These are phyloP conservation scores for Caenorhabditis virilis DNA, from an alignment of 2,888 invertebrate species.

Conservation along the genomic window DNA sequence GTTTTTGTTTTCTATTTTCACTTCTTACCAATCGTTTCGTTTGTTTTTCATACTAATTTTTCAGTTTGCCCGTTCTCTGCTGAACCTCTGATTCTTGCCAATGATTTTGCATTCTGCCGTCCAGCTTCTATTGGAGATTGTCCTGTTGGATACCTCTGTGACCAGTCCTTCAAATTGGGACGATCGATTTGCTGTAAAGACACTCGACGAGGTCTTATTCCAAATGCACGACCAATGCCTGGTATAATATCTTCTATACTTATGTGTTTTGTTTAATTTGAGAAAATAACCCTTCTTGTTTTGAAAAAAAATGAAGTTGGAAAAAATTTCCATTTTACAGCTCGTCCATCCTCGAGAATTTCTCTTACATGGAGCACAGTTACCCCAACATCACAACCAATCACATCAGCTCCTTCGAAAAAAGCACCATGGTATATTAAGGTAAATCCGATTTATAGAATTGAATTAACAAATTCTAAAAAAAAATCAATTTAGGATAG, in stretches of 20 bases:
- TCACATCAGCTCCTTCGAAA: conserved; percentile 39
- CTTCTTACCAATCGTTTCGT: not conserved
- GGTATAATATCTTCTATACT: not conserved
- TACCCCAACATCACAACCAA: conserved; percentile 49
- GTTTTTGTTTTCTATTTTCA: conserved; percentile 1
- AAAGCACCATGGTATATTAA: conserved; percentile 65
- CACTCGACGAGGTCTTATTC: conserved; percentile 35
- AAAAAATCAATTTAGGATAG: too few relatives aligned
- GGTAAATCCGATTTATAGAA: too few relatives aligned
- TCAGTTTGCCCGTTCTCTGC: conserved; percentile 65
- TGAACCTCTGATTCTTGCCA: conserved; percentile 58
- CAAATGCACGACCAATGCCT: conserved; percentile 36
- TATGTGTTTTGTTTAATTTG: not conserved
- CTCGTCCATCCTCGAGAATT: conserved; percentile 44
- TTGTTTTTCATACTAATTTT: conserved; percentile 11
- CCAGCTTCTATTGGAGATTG: conserved; percentile 61
- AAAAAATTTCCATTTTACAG: conserved; percentile 16
- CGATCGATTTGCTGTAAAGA: conserved; percentile 64
- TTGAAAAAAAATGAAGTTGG: not conserved
- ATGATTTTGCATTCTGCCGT: conserved; percentile 63
- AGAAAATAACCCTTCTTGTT: not conserved
- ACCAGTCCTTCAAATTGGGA: conserved; percentile 61
- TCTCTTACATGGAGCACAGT: conserved; percentile 61
- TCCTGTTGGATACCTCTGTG: conserved; percentile 64
- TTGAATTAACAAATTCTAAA: too few relatives aligned